phyloP scores from a whole-genome alignment of 1,140 invertebrate species.

The Scaptodrosophila lebanonensis region DNA sequence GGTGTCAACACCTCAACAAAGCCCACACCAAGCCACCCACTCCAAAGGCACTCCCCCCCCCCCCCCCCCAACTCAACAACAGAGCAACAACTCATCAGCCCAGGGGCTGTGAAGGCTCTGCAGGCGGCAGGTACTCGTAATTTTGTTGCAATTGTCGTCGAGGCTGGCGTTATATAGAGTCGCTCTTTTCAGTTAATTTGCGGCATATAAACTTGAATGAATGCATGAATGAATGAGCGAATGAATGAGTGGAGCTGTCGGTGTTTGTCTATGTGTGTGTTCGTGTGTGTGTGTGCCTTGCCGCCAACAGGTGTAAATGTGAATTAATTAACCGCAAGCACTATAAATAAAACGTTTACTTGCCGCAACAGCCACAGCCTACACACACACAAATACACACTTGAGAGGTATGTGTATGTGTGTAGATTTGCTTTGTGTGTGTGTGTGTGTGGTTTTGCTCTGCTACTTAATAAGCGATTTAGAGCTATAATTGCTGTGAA shows the following conservation, averaged over 20 bases:
- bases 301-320: slow-evolving; percentile 74
- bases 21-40: no score
- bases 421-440: no score
- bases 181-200: slow-evolving; percentile 44
- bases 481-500: no score
- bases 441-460: slow-evolving; percentile 2
- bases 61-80: no score
- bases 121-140: no score
- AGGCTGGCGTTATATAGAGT: neutral
- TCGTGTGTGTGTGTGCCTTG: neutral
- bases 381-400: no score
- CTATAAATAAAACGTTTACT: slow-evolving; percentile 67
- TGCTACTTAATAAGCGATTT: slow-evolving; percentile 28
- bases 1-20: neutral
- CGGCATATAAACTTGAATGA: slow-evolving; percentile 51
- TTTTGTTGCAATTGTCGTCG: no score
- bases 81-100: no score
- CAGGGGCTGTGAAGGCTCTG: no score
- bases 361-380: no score
- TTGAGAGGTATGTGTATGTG: slow-evolving; percentile 4
- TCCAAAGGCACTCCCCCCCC: no score
- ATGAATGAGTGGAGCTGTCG: neutral
- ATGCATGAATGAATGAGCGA: slow-evolving; percentile 4
- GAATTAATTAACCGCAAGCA: slow-evolving; percentile 77
- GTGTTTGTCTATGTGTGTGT: neutral